Conservation (phyloP, 1,140 invertebrate genomes). For the Onthophagus taurus region DNA sequence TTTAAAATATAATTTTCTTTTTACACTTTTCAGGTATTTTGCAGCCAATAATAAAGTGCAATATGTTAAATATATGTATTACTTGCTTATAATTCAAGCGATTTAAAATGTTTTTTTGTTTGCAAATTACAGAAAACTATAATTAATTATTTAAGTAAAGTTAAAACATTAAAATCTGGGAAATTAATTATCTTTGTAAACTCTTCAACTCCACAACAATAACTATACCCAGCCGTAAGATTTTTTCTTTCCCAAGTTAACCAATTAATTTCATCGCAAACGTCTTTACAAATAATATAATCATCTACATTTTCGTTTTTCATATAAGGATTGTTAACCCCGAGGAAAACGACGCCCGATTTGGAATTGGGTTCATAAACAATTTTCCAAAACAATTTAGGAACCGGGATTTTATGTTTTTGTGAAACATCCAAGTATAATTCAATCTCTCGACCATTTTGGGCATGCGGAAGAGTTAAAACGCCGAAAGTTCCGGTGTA, state of each 20-base stretch:
- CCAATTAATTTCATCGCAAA: slow-evolving; percentile 42
- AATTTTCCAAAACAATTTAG: slow-evolving; percentile 52
- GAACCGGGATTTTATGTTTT: slow-evolving; percentile 41
- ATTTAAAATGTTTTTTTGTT: no score
- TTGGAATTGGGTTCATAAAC: slow-evolving; percentile 43
- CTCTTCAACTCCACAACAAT: slow-evolving; percentile 53
- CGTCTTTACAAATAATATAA: slow-evolving; percentile 49
- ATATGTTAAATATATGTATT: no score
- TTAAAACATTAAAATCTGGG: slow-evolving; percentile 36
- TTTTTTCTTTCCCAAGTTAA: slow-evolving; percentile 43
- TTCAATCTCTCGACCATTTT: slow-evolving; percentile 32
- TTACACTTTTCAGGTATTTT: no score
- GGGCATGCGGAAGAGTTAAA: slow-evolving; percentile 36
- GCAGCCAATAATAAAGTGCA: no score
- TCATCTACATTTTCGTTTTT: slow-evolving; percentile 33
- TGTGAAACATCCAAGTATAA: slow-evolving; percentile 39
- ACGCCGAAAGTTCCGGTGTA: slow-evolving; percentile 45
- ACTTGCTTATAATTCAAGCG: no score
- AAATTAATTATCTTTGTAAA: slow-evolving; percentile 46
- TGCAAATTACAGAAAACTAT: no score
- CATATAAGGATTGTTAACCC: slow-evolving; percentile 53
- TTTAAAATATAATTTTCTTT: no score
- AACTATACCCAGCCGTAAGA: slow-evolving; percentile 49
- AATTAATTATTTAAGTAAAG: slow-evolving; percentile 2
- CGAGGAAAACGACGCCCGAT: slow-evolving; percentile 48